These are phyloP conservation scores for Agriotes lineatus DNA, from an alignment of 2,888 invertebrate genomes.

Conservation along the genomic window DNA sequence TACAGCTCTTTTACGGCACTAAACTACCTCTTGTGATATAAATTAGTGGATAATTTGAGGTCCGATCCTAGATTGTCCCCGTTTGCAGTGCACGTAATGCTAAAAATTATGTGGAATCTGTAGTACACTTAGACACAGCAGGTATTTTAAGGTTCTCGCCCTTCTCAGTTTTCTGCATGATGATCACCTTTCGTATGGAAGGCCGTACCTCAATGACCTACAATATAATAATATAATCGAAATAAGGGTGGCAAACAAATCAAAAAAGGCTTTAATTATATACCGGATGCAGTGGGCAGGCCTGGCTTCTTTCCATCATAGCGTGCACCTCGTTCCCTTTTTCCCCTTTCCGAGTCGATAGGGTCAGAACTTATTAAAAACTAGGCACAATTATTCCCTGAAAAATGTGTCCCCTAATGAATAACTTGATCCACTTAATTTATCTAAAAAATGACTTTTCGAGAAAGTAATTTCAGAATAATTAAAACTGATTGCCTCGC, in stretches of 20 bases:
- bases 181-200: too few species aligned
- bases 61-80: too few species aligned
- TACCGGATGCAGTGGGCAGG: slow-evolving; percentile 13
- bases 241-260: slow-evolving; percentile 10
- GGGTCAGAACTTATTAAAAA: slow-evolving; percentile 3
- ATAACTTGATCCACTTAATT: slow-evolving; percentile 33
- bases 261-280: slow-evolving; percentile 20
- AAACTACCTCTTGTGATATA: too few species aligned
- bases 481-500: slow-evolving; percentile 44
- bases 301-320: neutral
- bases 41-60: too few species aligned
- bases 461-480: slow-evolving; percentile 30
- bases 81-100: too few species aligned
- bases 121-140: too few species aligned
- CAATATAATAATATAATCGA: too few species aligned
- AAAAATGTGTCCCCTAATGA: slow-evolving; percentile 29
- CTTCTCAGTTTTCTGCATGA: too few species aligned
- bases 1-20: too few species aligned
- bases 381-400: neutral
- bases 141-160: too few species aligned
- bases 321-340: neutral
- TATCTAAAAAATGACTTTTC: slow-evolving; percentile 35
- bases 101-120: too few species aligned
- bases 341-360: neutral
- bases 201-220: too few species aligned